These are phyloP conservation scores for Caenorhabditis virilis DNA, from an alignment of 2,888 invertebrate genomes.

Conservation along the genomic window DNA sequence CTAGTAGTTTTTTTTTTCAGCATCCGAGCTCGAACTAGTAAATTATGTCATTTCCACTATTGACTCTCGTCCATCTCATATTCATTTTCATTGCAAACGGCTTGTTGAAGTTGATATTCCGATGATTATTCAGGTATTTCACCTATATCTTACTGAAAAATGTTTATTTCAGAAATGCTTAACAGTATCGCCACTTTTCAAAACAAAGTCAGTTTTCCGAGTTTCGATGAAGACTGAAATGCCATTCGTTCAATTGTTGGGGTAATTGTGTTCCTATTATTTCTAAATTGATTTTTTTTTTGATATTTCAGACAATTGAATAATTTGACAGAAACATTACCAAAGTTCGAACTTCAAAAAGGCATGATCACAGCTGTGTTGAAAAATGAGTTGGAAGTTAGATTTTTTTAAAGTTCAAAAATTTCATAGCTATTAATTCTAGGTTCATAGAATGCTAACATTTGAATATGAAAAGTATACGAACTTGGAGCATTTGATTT, in stretches of 20 bases:
- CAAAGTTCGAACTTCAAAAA: neutral
- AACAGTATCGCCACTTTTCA: neutral
- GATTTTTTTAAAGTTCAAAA: too few relatives aligned
- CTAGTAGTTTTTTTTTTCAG: too few relatives aligned
- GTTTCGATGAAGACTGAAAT: slow-evolving; percentile 3
- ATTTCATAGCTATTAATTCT: too few relatives aligned
- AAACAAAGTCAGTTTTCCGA: neutral
- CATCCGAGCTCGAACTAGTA: neutral
- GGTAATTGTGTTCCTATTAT: neutral
- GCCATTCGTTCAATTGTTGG: slow-evolving; percentile 1
- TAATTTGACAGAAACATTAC: neutral
- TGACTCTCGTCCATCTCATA: neutral
- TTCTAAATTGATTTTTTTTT: too few relatives aligned
- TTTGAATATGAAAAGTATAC: neutral
- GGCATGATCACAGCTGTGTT: neutral
- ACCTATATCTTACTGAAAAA: too few relatives aligned
- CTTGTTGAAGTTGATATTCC: neutral
- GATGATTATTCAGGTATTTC: slow-evolving; percentile 2
- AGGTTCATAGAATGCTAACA: neutral
- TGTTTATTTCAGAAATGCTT: slow-evolving; percentile 1
- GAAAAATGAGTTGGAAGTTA: too few relatives aligned
- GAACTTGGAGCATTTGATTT: neutral
- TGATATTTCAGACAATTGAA: neutral
- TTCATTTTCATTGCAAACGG: slow-evolving; percentile 2
- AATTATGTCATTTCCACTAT: neutral